Base-by-base conservation (phyloP, 2,888 invertebrate genomes). In the Microplitis manilae region DNA sequence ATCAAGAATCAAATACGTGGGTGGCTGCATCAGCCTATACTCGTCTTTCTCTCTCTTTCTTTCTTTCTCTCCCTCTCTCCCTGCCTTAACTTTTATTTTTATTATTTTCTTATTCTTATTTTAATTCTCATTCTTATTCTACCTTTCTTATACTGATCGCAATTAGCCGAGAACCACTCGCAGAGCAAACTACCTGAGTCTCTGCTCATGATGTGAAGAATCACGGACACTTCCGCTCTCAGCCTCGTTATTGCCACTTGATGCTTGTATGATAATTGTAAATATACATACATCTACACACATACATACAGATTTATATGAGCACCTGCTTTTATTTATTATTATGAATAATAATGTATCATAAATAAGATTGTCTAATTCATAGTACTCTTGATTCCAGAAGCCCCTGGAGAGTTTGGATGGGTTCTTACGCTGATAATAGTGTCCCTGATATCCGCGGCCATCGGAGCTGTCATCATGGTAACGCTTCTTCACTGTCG, bases 381-480 rank as follows among this genome's bases (percentile, higher is more conserved):
- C 39, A 62, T 73, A 1, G 61, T 50, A 13, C 30, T 61, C 39
- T 72, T 72, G 61, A 81, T 91, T 92, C 78, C 91, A 92, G 92
- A 92, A 88, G 90, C 91, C 85, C 92, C 93, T 76, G 93, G 92
- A 75, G 94, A 93, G 89, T 90, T 94, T 82, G 93, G 94, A 84
- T 94, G 94, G 94, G 92, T 94, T 67, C 90, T 94, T 81, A 94
- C 94, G 71, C 88, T 94, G 85, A 92, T 94, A 82, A 93, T 94
- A 88, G 94, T 94, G 80, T 94, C 94, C 50, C 89, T 94, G 84
- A 91, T 93, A 84, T 94, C 94, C 77, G 94, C 94, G 79, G 91
- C 94, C 77, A 91, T 94, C 84, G 94, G 94, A 79, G 94, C 94
- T 81, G 93, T 94, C 84, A 91, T 94, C 81, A 94, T 94, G 94